Base-by-base conservation (phyloP, 2,888 invertebrate species). In the Adela reaumurella region DNA sequence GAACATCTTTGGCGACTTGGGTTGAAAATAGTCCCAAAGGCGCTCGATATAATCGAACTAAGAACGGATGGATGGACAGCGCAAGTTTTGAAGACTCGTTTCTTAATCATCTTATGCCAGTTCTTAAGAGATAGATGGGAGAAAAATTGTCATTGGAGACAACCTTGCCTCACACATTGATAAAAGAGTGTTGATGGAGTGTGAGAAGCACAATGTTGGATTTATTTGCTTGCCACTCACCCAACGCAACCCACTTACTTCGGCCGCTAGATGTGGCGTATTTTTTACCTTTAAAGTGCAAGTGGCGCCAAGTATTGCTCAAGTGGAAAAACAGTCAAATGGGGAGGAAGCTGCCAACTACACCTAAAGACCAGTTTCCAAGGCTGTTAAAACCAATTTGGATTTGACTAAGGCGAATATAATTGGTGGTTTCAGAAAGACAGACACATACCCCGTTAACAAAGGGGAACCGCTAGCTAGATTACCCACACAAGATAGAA, bases 21-120 rank as follows among this genome's bases (percentile, higher is more conserved):
- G 59, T 56, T 17, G 59, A 60, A 53, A 60, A 60, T 49, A 67
- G 68, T n/a, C 67, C 64, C 4, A 43, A 43, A 46, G 52, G 59
- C 50, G 50, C 57, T 49, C 48, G 61, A 8, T 71, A 64, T 50
- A 67, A 65, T 51, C 50, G 61, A n/a, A 58, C 60, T 4, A 58
- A 57, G 49, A 59, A 55, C 50, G 65, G 57, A 11, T 59, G 58
- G 59, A 51, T 59, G 43, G 56, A 59, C 46, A 46, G 19, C 5
- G 49, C 35, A 14, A 54, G 50, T 19, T 60, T 57, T 48, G 51
- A 56, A 46, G 55, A 57, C 46, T 59, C 57, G 57, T 58, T 59
- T 29, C 17, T 48, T 35, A 48, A 53, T 19, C 46, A 53, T 46
- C 45, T 57, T n/a, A 24, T 67, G 19, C 59, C 60, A 45, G 51